Evolutionary conservation across 2,797 vertebrate species (phyloP).

Genomic region (Rhincodon typus): DNA sequence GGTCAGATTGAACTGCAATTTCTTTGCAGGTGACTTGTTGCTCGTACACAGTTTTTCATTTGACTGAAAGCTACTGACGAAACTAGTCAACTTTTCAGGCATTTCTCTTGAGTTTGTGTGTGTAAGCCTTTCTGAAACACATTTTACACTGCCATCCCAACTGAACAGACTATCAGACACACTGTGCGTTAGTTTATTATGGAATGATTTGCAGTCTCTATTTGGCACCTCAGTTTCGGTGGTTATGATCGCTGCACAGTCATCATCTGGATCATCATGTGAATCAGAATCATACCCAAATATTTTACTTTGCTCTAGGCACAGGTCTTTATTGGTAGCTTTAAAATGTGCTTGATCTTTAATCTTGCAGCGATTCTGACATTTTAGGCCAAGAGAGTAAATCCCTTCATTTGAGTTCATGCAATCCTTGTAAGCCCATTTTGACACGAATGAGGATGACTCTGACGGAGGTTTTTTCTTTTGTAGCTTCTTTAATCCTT

Average conservation of each 20-base stretch:
- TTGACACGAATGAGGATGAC: conserved; percentile 66
- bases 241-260: conserved; percentile 56
- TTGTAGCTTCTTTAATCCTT: conserved; percentile 79
- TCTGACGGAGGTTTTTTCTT: conserved; percentile 66
- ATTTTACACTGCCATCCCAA: conserved; percentile 60
- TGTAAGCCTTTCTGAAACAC: conserved; percentile 49
- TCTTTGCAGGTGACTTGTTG: conserved; percentile 51
- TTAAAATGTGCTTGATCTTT: conserved; percentile 55
- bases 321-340: conserved; percentile 46
- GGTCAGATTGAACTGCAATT: conserved; percentile 51
- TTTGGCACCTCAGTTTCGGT: conserved; percentile 57
- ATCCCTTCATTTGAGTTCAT: conserved; percentile 96
- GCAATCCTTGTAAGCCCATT: conserved; percentile 82
- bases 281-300: conserved; percentile 72
- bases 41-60: conserved; percentile 56
- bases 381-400: conserved; percentile 82
- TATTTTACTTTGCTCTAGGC: conserved; percentile 51
- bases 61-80: conserved; percentile 63
- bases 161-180: conserved; percentile 78
- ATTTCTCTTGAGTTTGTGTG: conserved; percentile 65
- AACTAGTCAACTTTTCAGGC: conserved; percentile 70
- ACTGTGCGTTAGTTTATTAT: conserved; percentile 69
- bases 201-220: conserved; percentile 58
- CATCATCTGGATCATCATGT: conserved; percentile 67
- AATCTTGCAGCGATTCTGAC: conserved; percentile 53